A percentile compares a stretch with the other conserved stretches of the same genome.
phyloP scores from a whole-genome alignment of 2,888 invertebrate species.

The Subacronicta megacephala region DNA sequence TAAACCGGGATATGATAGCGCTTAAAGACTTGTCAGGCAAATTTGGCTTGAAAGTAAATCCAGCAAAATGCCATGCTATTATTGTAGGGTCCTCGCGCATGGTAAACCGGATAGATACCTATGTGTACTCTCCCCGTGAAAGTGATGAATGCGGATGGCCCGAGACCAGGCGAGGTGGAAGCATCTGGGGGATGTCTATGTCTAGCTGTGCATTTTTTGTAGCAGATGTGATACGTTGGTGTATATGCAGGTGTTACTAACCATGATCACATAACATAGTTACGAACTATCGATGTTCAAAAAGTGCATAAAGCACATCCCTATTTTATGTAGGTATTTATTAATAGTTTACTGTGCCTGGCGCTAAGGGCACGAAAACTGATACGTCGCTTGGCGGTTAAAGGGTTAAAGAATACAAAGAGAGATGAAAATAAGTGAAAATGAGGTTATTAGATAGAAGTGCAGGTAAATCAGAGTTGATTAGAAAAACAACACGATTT shows the following conservation, averaged over 20 bases:
- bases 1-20: constrained; percentile 15
- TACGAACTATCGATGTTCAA: constrained; percentile 15
- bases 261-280: constrained; percentile 11
- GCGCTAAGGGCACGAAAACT: constrained; percentile 14
- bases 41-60: constrained; percentile 15
- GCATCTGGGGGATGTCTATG: constrained; percentile 15
- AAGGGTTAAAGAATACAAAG: constrained; percentile 3
- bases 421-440: too few species aligned
- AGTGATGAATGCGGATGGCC: constrained; percentile 15
- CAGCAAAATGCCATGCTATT: constrained; percentile 15
- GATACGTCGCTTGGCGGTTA: constrained; percentile 13
- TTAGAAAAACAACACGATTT: too few species aligned
- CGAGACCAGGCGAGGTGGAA: constrained; percentile 15
- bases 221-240: constrained; percentile 13
- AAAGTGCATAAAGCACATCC: constrained; percentile 12
- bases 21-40: constrained; percentile 14
- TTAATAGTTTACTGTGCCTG: constrained; percentile 13
- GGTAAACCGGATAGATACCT: constrained; percentile 15
- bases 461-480: too few species aligned
- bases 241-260: constrained; percentile 9
- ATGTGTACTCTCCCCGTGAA: constrained; percentile 14
- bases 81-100: constrained; percentile 11
- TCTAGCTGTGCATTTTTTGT: constrained; percentile 15
- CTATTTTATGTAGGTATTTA: constrained; percentile 17
- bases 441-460: too few species aligned